Base-by-base conservation (phyloP, 2,797 vertebrate species). In the Fistularia commersonii region DNA sequence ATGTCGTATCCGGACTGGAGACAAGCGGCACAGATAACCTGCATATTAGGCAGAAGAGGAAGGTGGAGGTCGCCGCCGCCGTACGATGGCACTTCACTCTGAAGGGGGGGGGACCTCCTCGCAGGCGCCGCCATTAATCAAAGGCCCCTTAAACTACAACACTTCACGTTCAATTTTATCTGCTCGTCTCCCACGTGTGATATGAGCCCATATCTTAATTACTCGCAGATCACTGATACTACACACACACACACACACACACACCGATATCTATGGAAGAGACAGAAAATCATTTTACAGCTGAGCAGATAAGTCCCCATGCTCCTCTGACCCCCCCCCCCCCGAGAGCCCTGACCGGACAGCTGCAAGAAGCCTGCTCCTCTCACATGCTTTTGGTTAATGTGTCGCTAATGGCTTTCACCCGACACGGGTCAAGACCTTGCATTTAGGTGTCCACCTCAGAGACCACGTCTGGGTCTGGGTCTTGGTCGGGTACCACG, bases 241-340 rank as follows among this genome's bases (percentile, higher is more conserved):
- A 23, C 47, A 40, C 45, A 41, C 51, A 23, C 58, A 40, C 54
- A 33, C 48, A 48, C 71, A 80, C 74, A 72, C 72, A 64, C 72
- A 41, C 37, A 9, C 32, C 64, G n/a, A n/a, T n/a, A 74, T 82
- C 78, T 81, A 76, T 76, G 39, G 54, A 69, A 77, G 77, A 82
- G 87, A 85, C 87, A 84, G 81, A 84, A 87, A 88, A 89, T 88
- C 80, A 86, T 89, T 88, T 88, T 88, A 89, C 83, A 87, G 86
- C 79, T 81, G 77, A 87, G 76, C 76, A 87, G 87, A 85, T 86
- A 87, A 87, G 73, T 84, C 81, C 83, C 82, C 6, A 32, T 72
- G 74, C 81, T 86, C 77, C 76, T 44, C 74, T 84, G 80, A 82
- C 59, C 13, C 34, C 9, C 13, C 46, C 11, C 34, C 13, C 12